Evolutionary conservation across 2,888 invertebrate genomes (phyloP).

Genomic region (Helleia helle): DNA sequence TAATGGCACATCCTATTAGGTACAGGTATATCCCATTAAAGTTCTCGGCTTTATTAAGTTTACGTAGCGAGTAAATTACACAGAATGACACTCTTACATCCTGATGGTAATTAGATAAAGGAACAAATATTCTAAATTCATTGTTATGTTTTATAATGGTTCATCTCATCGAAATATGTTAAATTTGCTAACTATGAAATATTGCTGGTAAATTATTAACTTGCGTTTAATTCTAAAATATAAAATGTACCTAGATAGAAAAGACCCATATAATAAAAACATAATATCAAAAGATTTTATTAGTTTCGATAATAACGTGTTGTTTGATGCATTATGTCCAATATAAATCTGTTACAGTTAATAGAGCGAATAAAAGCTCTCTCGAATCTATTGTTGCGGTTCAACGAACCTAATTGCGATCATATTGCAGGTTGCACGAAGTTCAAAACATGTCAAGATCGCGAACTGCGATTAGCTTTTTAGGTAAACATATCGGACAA

Average conservation of each 20-base stretch:
- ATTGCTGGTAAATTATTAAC: too few species aligned
- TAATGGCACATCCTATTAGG: constrained; percentile 7
- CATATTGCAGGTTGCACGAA: constrained; percentile 39
- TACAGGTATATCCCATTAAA: constrained; percentile 7
- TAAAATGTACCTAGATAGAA: too few species aligned
- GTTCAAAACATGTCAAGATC: constrained; percentile 51
- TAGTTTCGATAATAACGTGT: too few species aligned
- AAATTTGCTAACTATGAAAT: too few species aligned
- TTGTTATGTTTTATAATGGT: too few species aligned
- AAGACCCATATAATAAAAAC: too few species aligned
- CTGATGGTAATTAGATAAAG: too few species aligned
- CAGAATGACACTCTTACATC: background rate
- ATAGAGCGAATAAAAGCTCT: background rate
- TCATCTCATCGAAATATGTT: too few species aligned
- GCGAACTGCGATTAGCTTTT: constrained; percentile 46
- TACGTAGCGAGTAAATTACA: constrained; percentile 5
- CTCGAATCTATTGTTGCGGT: constrained; percentile 16
- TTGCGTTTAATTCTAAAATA: too few species aligned
- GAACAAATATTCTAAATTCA: too few species aligned
- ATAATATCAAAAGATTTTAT: too few species aligned
- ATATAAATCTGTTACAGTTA: background rate
- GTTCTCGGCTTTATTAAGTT: constrained; percentile 2
- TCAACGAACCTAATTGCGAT: constrained; percentile 29
- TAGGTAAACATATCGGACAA: constrained; percentile 50
- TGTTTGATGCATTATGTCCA: too few species aligned